A percentile compares a stretch with the other conserved stretches of the same genome.
These are phyloP conservation scores for Nothocercus nigrocapillus DNA, from an alignment of 2,113 vertebrate genomes.

Conservation along the genomic window DNA sequence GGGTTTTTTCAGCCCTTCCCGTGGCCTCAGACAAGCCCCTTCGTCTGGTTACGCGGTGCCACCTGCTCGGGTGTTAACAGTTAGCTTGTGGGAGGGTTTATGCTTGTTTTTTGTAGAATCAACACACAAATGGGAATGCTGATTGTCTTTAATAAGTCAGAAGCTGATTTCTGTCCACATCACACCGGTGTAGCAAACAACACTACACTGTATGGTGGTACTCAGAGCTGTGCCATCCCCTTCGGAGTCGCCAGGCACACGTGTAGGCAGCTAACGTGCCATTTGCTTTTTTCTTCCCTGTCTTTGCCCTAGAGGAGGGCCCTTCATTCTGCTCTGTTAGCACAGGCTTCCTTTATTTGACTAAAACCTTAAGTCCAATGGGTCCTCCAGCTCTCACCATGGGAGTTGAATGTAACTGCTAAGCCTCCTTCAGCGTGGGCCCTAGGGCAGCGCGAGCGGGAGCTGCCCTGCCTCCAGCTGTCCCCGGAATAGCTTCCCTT, in stretches of 20 bases:
- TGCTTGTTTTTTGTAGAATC: not conserved
- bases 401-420: not conserved
- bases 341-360: not conserved
- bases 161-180: not conserved
- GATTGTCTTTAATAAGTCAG: not conserved
- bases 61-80: not conserved
- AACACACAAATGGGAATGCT: not conserved
- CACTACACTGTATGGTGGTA: rapidly evolving
- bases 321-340: not conserved
- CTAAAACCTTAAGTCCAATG: not conserved
- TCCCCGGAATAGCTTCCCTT: not conserved
- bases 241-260: not conserved
- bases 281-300: not conserved
- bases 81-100: not conserved
- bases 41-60: not conserved
- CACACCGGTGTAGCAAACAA: not conserved
- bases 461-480: not conserved
- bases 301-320: not conserved
- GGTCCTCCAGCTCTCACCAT: not conserved
- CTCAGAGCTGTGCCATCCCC: not conserved
- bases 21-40: not conserved
- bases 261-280: not conserved
- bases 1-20: not conserved
- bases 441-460: not conserved
- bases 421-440: rapidly evolving